Base-by-base conservation (phyloP, 2,797 vertebrate species). In the Phaenicophaeus curvirostris region DNA sequence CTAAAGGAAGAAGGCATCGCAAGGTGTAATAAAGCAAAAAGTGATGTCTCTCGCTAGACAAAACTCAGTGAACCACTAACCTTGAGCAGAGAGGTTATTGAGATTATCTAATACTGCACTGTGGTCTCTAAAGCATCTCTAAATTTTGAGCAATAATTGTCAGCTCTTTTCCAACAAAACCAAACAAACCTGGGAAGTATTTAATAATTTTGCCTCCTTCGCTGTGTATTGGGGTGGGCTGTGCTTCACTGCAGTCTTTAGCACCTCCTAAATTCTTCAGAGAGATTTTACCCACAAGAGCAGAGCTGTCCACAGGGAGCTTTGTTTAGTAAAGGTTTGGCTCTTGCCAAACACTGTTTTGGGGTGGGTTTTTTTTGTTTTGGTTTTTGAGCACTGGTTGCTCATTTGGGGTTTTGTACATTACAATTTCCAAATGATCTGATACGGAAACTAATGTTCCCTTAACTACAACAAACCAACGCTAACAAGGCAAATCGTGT, bases 1-100 rank as follows among this genome's bases (percentile, higher is more conserved):
- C 74, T 73, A 84, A 96, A 89, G 82, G 24, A 84, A 93, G 62
- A 85, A 78, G 3, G 39, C 92, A 42, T 80, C 75, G 78, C 58
- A 75, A 76, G 81, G 67, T 81, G 42, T 73, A 94, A 95, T 95
- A 95, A 96, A 94, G 68, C 61, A 97, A 93, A 93, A 81, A 25
- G 0, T 3, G 48, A 28, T 78, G 72, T 68, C 58, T 87, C 67
- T 88, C 90, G 65, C 87, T 95, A 90, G 89, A 95, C 68, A 92
- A 93, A 96, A 95, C 65, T 82, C 57, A 79, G 65, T 54, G 86
- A 95, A 87, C 78, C 62, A 55, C 83, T 93, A 83, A 94, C 92
- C 90, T 86, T 53, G 75, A 76, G 62, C n/a, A 61, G 74, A 93
- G 90, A 96, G 75, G 44, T 81, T 62, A 85, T 4, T 82, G 78